These are phyloP conservation scores for Bombylius major DNA, from an alignment of 2,888 invertebrate genomes.

Conservation along the genomic window DNA sequence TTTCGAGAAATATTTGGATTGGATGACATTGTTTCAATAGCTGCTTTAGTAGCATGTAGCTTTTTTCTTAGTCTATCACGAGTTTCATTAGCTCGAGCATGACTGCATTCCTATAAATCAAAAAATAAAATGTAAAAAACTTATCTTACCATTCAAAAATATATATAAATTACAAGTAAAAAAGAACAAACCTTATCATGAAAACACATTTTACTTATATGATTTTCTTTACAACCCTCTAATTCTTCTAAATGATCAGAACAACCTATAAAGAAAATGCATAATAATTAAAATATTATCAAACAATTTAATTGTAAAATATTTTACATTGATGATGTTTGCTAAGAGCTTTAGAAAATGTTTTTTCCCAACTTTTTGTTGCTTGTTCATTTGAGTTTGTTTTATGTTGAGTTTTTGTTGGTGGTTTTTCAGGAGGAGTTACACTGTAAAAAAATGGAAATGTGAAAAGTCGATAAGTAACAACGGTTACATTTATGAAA, in stretches of 20 bases:
- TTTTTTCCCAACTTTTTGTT: too few relatives aligned
- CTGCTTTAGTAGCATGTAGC: slow-evolving; percentile 10
- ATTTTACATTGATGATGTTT: too few relatives aligned
- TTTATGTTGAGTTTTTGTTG: too few relatives aligned
- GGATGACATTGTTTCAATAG: too few relatives aligned
- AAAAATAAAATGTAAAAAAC: not conserved
- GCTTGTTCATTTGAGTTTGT: too few relatives aligned
- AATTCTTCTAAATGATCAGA: slow-evolving; percentile 20
- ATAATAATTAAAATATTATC: not conserved
- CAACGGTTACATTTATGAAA: too few relatives aligned
- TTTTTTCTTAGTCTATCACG: slow-evolving; percentile 35
- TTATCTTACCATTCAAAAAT: not conserved
- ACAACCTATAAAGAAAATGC: slow-evolving; percentile 12
- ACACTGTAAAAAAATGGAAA: too few relatives aligned
- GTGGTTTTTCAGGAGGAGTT: too few relatives aligned
- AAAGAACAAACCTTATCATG: slow-evolving; percentile 23
- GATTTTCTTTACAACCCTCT: slow-evolving; percentile 28
- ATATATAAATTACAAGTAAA: not conserved
- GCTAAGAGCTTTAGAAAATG: too few relatives aligned
- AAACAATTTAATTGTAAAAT: too few relatives aligned
- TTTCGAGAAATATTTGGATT: too few relatives aligned
- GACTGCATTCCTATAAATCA: slow-evolving; percentile 28
- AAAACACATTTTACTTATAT: slow-evolving; percentile 31
- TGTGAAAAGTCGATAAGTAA: too few relatives aligned
- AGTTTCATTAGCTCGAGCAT: slow-evolving; percentile 35